These are phyloP conservation scores for Caenorhabditis sp. DNA, from an alignment of 2,888 invertebrate species.

Conservation along the genomic window DNA sequence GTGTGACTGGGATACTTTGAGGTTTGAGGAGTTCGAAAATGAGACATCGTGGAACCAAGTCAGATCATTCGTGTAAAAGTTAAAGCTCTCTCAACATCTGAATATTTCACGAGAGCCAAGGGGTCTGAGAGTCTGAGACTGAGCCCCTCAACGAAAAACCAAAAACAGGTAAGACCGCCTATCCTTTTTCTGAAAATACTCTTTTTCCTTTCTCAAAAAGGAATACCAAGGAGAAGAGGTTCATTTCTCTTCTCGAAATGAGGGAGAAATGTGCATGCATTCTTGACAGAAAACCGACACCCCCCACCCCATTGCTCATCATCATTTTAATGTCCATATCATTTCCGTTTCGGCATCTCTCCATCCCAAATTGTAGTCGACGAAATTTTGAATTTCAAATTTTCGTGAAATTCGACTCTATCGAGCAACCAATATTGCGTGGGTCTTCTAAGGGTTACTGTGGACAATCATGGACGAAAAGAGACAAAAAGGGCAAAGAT, in stretches of 20 bases:
- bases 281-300: conserved; percentile 48
- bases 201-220: conserved; percentile 2
- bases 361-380: conserved; percentile 13
- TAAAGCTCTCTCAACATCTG: neutral
- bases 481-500: conserved; percentile 28
- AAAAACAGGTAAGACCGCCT: conserved; percentile 43
- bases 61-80: too few relatives aligned
- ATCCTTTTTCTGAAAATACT: conserved; percentile 1
- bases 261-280: conserved; percentile 10
- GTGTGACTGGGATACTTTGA: too few relatives aligned
- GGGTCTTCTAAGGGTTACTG: conserved; percentile 18
- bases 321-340: conserved; percentile 32
- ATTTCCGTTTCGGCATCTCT: conserved; percentile 29
- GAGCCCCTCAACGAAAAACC: neutral
- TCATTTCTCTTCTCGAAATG: neutral
- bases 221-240: neutral
- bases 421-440: conserved; percentile 10
- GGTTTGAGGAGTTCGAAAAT: too few relatives aligned
- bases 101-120: conserved; percentile 9
- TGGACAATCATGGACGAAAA: conserved; percentile 9
- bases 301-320: conserved; percentile 38
- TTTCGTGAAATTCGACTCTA: conserved; percentile 46
- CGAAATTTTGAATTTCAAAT: conserved; percentile 11
- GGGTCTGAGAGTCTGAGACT: conserved; percentile 11
- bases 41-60: too few relatives aligned